Conservation (phyloP, 2,113 vertebrate genomes). For the Boulengeromyrus knoepffleri region DNA sequence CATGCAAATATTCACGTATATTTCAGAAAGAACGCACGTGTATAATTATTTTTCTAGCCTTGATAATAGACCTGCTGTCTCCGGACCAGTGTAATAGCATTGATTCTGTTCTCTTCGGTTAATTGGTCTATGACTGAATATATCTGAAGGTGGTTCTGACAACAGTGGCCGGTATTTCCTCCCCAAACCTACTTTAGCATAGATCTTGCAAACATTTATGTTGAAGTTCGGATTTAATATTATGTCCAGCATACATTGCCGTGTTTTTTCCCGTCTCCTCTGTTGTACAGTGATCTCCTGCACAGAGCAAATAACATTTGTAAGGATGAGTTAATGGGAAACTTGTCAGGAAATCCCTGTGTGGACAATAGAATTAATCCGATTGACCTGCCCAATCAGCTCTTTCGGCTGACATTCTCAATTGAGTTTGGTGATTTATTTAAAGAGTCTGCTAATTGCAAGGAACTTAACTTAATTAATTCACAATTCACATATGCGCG, state of each 20-base stretch:
- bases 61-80: background rate
- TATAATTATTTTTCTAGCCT: background rate
- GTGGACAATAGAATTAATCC: slow-evolving; percentile 70
- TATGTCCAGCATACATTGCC: background rate
- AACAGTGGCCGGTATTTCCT: background rate
- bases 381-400: slow-evolving; percentile 76
- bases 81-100: background rate
- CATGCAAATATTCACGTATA: background rate
- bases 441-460: slow-evolving; percentile 60
- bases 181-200: background rate
- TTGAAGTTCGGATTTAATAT: background rate
- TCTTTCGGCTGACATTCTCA: slow-evolving; percentile 42
- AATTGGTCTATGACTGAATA: background rate
- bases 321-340: slow-evolving; percentile 16
- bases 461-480: slow-evolving; percentile 85
- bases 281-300: background rate
- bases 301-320: slow-evolving; percentile 11
- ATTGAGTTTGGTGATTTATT: slow-evolving; percentile 43
- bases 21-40: background rate
- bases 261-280: background rate
- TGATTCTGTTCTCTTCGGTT: background rate
- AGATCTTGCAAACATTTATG: background rate
- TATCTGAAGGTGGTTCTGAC: background rate
- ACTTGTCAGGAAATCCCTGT: slow-evolving; percentile 50
- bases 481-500: slow-evolving; percentile 75